Base-by-base conservation (phyloP, 1,140 invertebrate genomes). In the Limonius californicus region DNA sequence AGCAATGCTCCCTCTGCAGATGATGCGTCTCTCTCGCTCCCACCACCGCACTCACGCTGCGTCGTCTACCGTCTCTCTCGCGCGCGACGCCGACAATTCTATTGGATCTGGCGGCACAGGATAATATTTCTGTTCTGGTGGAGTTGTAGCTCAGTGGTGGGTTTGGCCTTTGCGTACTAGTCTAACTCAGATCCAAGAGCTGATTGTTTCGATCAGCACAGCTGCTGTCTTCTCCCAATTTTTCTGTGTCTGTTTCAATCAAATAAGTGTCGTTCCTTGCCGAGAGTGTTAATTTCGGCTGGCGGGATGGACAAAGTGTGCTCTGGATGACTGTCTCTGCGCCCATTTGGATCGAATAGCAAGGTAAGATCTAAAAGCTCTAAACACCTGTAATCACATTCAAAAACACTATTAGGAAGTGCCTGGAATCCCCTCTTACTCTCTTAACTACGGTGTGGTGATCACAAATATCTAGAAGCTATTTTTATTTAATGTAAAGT, bases 91-190 rank as follows among this genome's bases (percentile, higher is more conserved):
- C 53, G 27, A 19, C 45, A 50, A 18, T 50, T 50, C 45, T 50
- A 21, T 50, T 21, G 16, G 45, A 50, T 18, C 16, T n/a, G 19
- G 14, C 15, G 45, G 4, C 14, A 39, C 20, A 19, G 20, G 45
- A 50, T 50, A 50, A 50, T 50, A 50, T 50, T 50, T 50, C 45
- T 50, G 45, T 50, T 50, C 20, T 50, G 45, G 45, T 50, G 45
- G 45, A 50, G 20, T 50, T 19, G 7, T 12, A 50, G 16, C 45
- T 50, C 45, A 50, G 45, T 50, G 45, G 45, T 50, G 45, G 45
- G 45, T 50, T 50, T 19, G 45, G 45, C 45, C 19, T 16, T 50
- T 50, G 19, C 8, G 7, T 50, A 50, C 14, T 21, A 21, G 16
- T 16, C n/a, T 2, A 18, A 50, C 9, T 50, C 19, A 19, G 3